Base-by-base conservation (phyloP, 1,140 invertebrate species). In the Aleiodes sp. region DNA sequence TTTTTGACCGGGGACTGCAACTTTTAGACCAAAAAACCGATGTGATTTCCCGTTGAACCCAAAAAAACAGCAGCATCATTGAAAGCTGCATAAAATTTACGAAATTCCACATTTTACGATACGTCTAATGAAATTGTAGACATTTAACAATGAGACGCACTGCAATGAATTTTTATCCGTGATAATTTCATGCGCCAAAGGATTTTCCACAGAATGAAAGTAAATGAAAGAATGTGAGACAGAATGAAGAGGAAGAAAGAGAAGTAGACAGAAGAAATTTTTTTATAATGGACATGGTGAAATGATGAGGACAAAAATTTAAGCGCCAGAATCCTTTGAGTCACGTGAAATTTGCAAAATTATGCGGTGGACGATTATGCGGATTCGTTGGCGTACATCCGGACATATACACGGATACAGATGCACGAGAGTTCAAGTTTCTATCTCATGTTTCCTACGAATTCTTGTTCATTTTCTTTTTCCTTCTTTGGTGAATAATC, bases 351-450 rank as follows among this genome's bases (percentile, higher is more conserved):
- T 31, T 61, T 28, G 26, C 6, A 29, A 57, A 61, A 61, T 61
- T 61, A 61, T 61, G 59, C 59, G 59, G 59, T 29, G 31, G 59
- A 29, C 59, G 59, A 61, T 61, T 61, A 61, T 61, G 59, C 59
- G 59, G 19, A 35, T 61, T 61, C 31, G 59, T 14, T 31, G 31
- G 59, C 28, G 59, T 28, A 61, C 59, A 61, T 31, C 59, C 59
- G 59, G 59, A 61, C 59, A 8, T 31, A 43, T n/a, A 33, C n/a
- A 12, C 14, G 12, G 41, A 12, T 3, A 6, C 41, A 46, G 4
- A 12, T 14, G 12, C 41, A 16, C 4, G 21, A 26, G 52, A 7
- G 52, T 57, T 33, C 31, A 33, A 8, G 59, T 28, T 10, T 61
- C 59, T 31, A 14, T 26, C n/a, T 28, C 12, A n/a, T 33, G 28